Evolutionary conservation across 2,113 vertebrate species (phyloP), one percentile per base, ranked within the genome.

Genomic region (Maccullochella peelii): DNA sequence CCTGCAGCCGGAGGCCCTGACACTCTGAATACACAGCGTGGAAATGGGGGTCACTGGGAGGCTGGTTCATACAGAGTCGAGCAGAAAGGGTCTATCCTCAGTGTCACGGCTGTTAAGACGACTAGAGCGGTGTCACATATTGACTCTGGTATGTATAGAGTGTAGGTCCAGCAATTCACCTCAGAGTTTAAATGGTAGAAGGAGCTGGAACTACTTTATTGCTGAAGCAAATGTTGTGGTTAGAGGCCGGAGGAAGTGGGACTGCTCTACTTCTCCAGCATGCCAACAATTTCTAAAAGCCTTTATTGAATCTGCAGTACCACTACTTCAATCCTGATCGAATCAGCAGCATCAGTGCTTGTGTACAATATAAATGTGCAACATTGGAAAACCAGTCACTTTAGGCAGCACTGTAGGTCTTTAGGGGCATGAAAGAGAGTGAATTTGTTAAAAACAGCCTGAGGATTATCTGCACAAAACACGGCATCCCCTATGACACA

Each of bases 21-120:
- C 82, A 80, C 81, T 61, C 66, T 93, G 89, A 93, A 93, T 88
- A 63, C 85, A 59, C 84, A 88, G 90, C 87, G 77, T 94, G 89
- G 93, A 93, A 92, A 93, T 49, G 80, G 85, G 83, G 93, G 90
- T 89, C 88, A 70, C 88, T 3, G 52, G 77, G 84, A 85, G 87
- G 89, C 73, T 85, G 87, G 84, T 90, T 81, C 72, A 82, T 70
- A 93, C 85, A 90, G 84, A 90, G 76, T 73, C 1, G 33, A 55
- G 80, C 72, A 83, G 80, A 92, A 86, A 89, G 70, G 88, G 76
- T 91, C 90, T 90, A 77, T 89, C 91, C 82, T 86, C 84, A 38
- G 79, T 0, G 86, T 91, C 89, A 93, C 77, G 75, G 75, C 73
- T 89, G 80, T 93, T 93, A 93, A 42, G 80, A 71, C 27, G 30